Base-by-base conservation (phyloP, 2,888 invertebrate genomes). In the Chloroclystis v-ata region DNA sequence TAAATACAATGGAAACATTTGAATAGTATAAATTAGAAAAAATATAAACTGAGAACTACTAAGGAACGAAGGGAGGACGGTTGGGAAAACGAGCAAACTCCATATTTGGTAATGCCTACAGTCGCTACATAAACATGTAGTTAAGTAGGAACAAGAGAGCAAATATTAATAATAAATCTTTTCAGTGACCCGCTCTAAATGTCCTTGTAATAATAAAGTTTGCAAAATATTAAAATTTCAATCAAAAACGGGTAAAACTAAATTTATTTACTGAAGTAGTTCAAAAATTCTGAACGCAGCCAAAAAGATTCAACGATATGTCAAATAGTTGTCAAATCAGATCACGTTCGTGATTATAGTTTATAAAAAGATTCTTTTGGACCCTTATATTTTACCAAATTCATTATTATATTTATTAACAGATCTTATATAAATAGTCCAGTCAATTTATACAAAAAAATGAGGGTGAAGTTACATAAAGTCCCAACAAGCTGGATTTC, bases 51-150 rank as follows among this genome's bases (percentile, higher is more conserved):
- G 82, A 85, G 82, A 86, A 82, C 84, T 79, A 78, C 82, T 84
- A 83, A 76, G 84, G 83, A 86, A 78, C 78, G 86, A 85, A 88
- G 86, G 86, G 85, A 85, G 85, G 84, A 83, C 85, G 86, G 86
- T 85, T 84, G 86, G 88, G 88, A 89, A 89, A 89, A 89, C 89
- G 89, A 89, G 88, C 89, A 85, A 90, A 90, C 89, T 89, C 91
- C 91, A 90, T 91, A 91, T 91, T 91, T 90, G 91, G 91, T 89
- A 90, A 90, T 90, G 90, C 88, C 82, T 87, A 80, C 79, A 81
- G 84, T 73, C 72, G 75, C 82, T 75, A 74, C 75, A 75, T 68
- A 72, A 75, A 72, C 67, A 69, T 43, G 56, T 49, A 57, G 54
- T 56, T 58, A 54, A 56, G 46, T 53, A 46, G 25, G 16, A 20